Conservation (phyloP, 2,113 vertebrate genomes). For the Cisticola juncidis region DNA sequence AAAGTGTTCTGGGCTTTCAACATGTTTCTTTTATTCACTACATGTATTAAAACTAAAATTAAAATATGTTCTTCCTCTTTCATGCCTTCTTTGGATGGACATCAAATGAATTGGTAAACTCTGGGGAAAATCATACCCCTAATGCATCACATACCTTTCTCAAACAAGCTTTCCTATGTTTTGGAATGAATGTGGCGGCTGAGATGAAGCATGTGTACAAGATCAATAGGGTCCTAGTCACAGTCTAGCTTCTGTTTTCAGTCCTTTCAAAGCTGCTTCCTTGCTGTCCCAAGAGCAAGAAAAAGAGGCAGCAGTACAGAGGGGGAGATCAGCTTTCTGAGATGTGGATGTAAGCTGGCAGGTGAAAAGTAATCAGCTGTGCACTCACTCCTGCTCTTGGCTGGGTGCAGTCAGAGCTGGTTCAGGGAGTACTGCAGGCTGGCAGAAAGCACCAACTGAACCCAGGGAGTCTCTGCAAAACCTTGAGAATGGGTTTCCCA, state of each 20-base stretch:
- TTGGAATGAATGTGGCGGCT: neutral
- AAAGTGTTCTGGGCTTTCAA: neutral
- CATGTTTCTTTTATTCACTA: neutral
- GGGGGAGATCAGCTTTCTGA: neutral
- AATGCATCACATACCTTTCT: neutral
- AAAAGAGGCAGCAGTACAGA: neutral
- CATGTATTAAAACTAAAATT: neutral
- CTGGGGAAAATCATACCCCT: neutral
- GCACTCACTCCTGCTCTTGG: neutral
- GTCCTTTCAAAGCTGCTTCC: neutral
- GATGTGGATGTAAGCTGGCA: rapidly evolving
- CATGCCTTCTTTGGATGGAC: neutral
- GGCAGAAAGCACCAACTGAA: neutral
- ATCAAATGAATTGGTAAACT: neutral
- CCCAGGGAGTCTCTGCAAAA: neutral
- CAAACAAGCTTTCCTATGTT: neutral
- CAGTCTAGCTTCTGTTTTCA: neutral
- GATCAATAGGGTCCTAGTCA: neutral
- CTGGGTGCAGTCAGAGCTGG: neutral
- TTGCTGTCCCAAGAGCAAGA: neutral
- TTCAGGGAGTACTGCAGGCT: neutral
- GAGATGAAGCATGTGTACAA: neutral
- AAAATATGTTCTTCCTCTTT: neutral
- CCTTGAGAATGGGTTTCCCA: neutral
- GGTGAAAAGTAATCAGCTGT: neutral